Percentiles rank a stretch among this genome's conserved stretches.
phyloP scores from a whole-genome alignment of 1,140 invertebrate species.

The Atopsyche davidsoni region DNA sequence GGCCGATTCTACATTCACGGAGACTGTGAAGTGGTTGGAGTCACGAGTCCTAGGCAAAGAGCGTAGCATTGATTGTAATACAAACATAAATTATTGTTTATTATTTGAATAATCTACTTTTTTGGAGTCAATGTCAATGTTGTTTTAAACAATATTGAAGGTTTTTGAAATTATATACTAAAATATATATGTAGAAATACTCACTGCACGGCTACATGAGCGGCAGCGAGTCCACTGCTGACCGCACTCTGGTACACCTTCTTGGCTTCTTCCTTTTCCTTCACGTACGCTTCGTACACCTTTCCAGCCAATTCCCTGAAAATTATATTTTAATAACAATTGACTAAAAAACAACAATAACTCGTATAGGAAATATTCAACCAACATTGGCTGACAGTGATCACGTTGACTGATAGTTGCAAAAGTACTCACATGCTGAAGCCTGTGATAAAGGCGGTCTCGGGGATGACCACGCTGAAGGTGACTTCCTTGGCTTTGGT shows the following conservation, averaged over 20 bases:
- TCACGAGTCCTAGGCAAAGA: slow-evolving; percentile 57
- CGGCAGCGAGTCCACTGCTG: slow-evolving; percentile 52
- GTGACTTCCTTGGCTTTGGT: slow-evolving; percentile 51
- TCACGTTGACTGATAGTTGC: no score
- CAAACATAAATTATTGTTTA: neutral
- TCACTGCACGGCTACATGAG: slow-evolving; percentile 51
- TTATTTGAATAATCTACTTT: no score
- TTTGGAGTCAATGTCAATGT: no score
- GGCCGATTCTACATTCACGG: slow-evolving; percentile 55
- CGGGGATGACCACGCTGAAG: slow-evolving; percentile 57
- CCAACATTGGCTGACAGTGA: no score
- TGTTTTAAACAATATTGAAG: no score
- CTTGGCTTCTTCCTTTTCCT: slow-evolving; percentile 60
- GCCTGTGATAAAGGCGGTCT: slow-evolving; percentile 59
- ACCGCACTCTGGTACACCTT: slow-evolving; percentile 57
- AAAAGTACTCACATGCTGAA: slow-evolving; percentile 59
- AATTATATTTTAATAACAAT: slow-evolving; percentile 2
- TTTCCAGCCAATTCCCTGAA: slow-evolving; percentile 49
- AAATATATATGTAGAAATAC: slow-evolving; percentile 12
- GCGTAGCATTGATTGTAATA: neutral
- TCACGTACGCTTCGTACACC: slow-evolving; percentile 49
- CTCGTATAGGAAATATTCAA: no score
- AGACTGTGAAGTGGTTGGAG: slow-evolving; percentile 58
- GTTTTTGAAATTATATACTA: neutral
- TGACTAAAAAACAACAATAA: neutral